A percentile compares a stretch with the other conserved stretches of the same genome.
These are phyloP conservation scores for Cantharis flavilabris DNA, from an alignment of 2,888 invertebrate genomes.

Conservation along the genomic window DNA sequence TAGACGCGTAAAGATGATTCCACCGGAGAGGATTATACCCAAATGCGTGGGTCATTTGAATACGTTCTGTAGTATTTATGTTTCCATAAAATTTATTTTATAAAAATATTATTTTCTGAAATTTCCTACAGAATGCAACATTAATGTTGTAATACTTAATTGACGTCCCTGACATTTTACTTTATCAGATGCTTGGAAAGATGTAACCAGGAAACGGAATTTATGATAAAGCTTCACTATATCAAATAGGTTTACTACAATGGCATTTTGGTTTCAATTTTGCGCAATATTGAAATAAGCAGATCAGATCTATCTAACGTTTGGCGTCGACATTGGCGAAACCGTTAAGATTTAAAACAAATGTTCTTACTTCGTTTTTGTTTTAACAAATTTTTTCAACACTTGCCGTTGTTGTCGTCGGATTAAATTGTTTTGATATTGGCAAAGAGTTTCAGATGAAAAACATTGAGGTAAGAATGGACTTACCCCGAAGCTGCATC, in stretches of 20 bases:
- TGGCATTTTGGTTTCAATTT: not conserved
- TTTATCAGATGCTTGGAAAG: not conserved
- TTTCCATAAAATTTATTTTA: not conserved
- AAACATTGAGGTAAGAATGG: not conserved
- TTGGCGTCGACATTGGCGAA: not conserved
- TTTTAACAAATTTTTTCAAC: not conserved
- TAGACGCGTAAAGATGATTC: slow-evolving; percentile 30
- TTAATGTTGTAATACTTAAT: not conserved
- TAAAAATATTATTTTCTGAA: not conserved
- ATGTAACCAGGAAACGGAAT: not conserved
- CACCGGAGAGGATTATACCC: not conserved
- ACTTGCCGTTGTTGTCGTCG: not conserved
- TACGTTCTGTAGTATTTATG: not conserved
- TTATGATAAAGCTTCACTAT: not conserved
- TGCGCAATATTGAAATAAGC: not conserved
- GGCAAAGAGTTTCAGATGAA: not conserved
- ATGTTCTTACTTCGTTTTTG: not conserved
- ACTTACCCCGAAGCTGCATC: not conserved
- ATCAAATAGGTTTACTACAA: not conserved
- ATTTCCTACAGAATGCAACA: not conserved
- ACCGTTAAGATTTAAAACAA: not conserved
- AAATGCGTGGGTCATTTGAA: not conserved
- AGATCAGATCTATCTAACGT: not conserved
- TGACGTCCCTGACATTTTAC: not conserved
- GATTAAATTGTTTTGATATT: not conserved